Conservation (phyloP, 2,888 invertebrate genomes). For the Ametastegia equiseti region DNA sequence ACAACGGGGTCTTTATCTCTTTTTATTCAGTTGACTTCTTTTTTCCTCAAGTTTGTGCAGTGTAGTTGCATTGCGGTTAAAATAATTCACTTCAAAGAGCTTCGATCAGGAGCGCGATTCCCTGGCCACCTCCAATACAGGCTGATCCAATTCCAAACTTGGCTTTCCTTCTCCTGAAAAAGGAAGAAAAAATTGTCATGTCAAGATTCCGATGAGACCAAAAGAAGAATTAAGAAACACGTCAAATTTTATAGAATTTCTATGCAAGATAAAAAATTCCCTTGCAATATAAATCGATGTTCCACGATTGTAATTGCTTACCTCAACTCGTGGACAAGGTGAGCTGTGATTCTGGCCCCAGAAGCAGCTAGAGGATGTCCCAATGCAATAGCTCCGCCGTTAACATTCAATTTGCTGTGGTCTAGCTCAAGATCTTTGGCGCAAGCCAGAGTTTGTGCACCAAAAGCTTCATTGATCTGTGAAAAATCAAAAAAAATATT, state of each 20-base stretch:
- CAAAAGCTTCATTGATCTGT: conserved; percentile 99
- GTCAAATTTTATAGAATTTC: not conserved
- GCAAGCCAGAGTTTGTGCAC: conserved; percentile 95
- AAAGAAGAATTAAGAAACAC: conserved; percentile 40
- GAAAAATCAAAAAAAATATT: no score
- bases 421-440: conserved; percentile 93
- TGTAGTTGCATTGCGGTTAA: conserved; percentile 49
- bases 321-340: conserved; percentile 94
- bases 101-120: conserved; percentile 96
- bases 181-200: not conserved
- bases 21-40: not conserved
- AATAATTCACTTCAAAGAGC: conserved; percentile 77
- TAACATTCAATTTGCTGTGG: conserved; percentile 91
- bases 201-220: not conserved
- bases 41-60: not conserved
- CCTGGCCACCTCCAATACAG: conserved; percentile 99
- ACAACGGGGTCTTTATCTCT: not conserved
- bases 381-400: conserved; percentile 97
- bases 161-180: conserved; percentile 75
- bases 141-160: conserved; percentile 96
- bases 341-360: conserved; percentile 93
- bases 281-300: not conserved
- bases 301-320: conserved; percentile 71
- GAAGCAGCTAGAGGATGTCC: conserved; percentile 99
- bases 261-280: not conserved